Base-by-base conservation (phyloP, 2,113 vertebrate genomes). In the Hippocampus guttulatus region DNA sequence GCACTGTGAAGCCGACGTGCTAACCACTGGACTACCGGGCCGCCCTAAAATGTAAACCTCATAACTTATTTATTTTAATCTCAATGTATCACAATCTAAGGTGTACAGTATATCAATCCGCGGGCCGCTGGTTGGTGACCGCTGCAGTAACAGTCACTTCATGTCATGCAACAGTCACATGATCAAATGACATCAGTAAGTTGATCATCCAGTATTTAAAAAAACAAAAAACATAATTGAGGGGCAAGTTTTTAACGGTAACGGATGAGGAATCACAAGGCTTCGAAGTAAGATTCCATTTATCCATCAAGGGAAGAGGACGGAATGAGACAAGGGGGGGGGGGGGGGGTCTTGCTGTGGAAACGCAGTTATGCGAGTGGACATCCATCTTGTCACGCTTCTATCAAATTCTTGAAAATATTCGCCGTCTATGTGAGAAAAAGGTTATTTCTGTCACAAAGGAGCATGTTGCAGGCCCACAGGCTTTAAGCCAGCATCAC, bases 201-300 rank as follows among this genome's bases (percentile, higher is more conserved):
- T 33, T 11, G 23, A 63, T 21, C 61, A 23, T n/a, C 62, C 21
- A 43, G 38, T 40, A 41, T 38, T 38, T 7, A 38, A 38, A 43
- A 64, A 43, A 40, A 41, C 12, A 47, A 61, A 20, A 33, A 11
- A 41, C 6, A 33, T 33, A 0, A 43, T n/a, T 43, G 38, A 64
- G 38, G 40, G 62, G 41, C 12, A 23, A 4, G 40, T 5, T 64
- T 64, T 43, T 45, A 64, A 45, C 8, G 63, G 43, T 65, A 45
- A 47, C 41, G 15, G n/a, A 65, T 65, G 41, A 47, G 41, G 64
- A 45, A n/a, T 14, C 41, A 15, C 14, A 25, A 74, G 51, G 60
- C 12, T 33, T 21, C 33, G 43, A 75, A 82, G 70, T 77, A 80
- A 74, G 75, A n/a, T 51, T 61, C 40, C 66, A 77, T 79, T 85